A percentile compares a stretch with the other conserved stretches of the same genome.
Evolutionary conservation across 2,888 invertebrate species (phyloP).

Genomic region (Rhagonycha fulva): DNA sequence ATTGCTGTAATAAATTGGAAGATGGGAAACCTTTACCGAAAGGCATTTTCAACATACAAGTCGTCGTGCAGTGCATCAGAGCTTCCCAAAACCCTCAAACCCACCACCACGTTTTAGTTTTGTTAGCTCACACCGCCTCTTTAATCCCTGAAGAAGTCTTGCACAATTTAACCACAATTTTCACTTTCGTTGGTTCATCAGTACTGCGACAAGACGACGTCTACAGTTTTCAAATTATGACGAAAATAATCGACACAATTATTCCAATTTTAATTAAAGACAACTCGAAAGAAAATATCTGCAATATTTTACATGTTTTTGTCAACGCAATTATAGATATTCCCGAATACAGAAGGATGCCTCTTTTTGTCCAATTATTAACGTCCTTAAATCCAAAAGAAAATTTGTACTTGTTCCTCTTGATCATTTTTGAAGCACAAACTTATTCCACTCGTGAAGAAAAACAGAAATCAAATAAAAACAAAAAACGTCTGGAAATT

Average conservation of each 20-base stretch:
- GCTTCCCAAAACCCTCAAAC: conserved; percentile 93
- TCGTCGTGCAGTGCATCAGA: conserved; percentile 81
- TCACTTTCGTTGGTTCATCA: conserved; percentile 96
- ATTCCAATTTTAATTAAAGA: conserved; percentile 74
- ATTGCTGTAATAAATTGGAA: conserved; percentile 67
- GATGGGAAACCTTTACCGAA: conserved; percentile 58
- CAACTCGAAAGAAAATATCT: conserved; percentile 49
- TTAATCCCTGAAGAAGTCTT: conserved; percentile 83
- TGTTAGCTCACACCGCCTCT: conserved; percentile 78
- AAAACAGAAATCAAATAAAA: conserved; percentile 49
- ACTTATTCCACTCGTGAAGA: conserved; percentile 62
- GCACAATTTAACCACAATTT: conserved; percentile 94
- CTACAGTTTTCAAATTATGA: conserved; percentile 92
- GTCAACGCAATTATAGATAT: conserved; percentile 90
- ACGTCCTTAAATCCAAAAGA: conserved; percentile 68
- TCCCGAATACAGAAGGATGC: conserved; percentile 86
- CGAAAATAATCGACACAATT: conserved; percentile 85
- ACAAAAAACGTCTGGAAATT: conserved; percentile 64
- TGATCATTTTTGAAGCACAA: conserved; percentile 73
- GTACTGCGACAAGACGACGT: conserved; percentile 92
- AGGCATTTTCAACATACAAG: conserved; percentile 67
- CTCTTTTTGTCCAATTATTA: conserved; percentile 80
- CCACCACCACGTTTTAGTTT: conserved; percentile 88
- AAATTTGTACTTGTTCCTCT: conserved; percentile 73
- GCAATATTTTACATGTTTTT: conserved; percentile 82